Percentiles rank a stretch among this genome's conserved stretches.
These are phyloP conservation scores for Omphaloscelis lunosa DNA, from an alignment of 2,888 invertebrate species.

Conservation along the genomic window DNA sequence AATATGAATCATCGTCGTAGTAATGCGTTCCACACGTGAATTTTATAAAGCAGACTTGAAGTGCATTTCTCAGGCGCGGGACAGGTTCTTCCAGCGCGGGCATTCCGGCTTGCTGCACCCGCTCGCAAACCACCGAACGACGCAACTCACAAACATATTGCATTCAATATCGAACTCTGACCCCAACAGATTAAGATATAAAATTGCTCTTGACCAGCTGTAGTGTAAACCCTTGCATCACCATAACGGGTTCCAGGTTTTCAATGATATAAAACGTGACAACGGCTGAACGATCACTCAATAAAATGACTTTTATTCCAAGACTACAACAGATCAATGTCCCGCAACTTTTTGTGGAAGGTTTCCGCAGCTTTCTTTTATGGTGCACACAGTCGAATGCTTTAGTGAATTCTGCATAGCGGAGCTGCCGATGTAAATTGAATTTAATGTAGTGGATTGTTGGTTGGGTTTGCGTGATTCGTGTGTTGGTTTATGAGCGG, in stretches of 20 bases:
- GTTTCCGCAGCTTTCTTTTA: slow-evolving; percentile 79
- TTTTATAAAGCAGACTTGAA: slow-evolving; percentile 83
- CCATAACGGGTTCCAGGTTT: slow-evolving; percentile 77
- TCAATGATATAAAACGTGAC: slow-evolving; percentile 86
- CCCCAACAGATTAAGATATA: slow-evolving; percentile 77
- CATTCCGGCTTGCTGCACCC: slow-evolving; percentile 83
- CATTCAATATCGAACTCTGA: slow-evolving; percentile 73
- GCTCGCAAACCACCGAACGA: slow-evolving; percentile 68
- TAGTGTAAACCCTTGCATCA: slow-evolving; percentile 78
- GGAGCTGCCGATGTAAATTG: slow-evolving; percentile 73
- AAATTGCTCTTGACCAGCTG: slow-evolving; percentile 70
- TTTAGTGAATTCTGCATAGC: slow-evolving; percentile 78
- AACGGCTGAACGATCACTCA: slow-evolving; percentile 84
- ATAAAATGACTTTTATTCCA: slow-evolving; percentile 88
- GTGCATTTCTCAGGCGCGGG: slow-evolving; percentile 81
- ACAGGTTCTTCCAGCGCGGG: slow-evolving; percentile 87
- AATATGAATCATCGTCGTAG: slow-evolving; percentile 71
- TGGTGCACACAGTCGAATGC: slow-evolving; percentile 77
- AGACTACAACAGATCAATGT: slow-evolving; percentile 86
- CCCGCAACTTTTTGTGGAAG: slow-evolving; percentile 77
- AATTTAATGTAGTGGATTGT: slow-evolving; percentile 73
- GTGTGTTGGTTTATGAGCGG: slow-evolving; percentile 70
- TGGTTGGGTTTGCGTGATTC: slow-evolving; percentile 71
- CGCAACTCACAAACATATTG: slow-evolving; percentile 54
- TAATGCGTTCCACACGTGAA: slow-evolving; percentile 80